phyloP scores from a whole-genome alignment of 2,888 invertebrate species.

The Nymphalis urticae region DNA sequence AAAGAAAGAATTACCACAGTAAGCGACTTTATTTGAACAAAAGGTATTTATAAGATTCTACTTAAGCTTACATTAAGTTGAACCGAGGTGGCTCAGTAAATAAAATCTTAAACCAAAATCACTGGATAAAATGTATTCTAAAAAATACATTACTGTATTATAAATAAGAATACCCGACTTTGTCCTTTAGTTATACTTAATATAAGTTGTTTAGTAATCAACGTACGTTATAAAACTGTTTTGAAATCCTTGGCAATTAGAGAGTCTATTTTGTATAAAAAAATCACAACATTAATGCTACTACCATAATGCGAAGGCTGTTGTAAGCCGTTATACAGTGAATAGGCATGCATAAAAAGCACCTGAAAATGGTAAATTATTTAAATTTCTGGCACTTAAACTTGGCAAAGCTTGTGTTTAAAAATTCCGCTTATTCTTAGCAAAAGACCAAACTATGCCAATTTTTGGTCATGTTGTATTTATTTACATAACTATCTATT shows the following conservation, averaged over 20 bases:
- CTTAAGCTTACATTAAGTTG: neutral
- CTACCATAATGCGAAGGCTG: neutral
- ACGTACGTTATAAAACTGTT: too few relatives aligned
- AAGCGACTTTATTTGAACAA: neutral
- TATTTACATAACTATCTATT: neutral
- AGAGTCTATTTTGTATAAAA: neutral
- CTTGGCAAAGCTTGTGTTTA: neutral
- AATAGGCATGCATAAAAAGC: slow-evolving; percentile 7
- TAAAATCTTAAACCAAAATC: too few relatives aligned
- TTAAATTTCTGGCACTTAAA: slow-evolving; percentile 7
- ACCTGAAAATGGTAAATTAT: slow-evolving; percentile 14
- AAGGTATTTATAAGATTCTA: neutral
- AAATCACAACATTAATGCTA: neutral
- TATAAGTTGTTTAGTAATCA: too few relatives aligned
- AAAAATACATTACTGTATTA: too few relatives aligned
- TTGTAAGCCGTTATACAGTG: slow-evolving; percentile 22
- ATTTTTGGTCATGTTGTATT: neutral
- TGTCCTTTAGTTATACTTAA: too few relatives aligned
- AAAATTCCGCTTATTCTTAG: neutral
- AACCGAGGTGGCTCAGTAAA: too few relatives aligned
- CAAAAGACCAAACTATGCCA: neutral
- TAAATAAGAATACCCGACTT: too few relatives aligned
- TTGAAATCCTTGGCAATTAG: neutral
- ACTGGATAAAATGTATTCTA: too few relatives aligned
- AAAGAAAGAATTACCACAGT: neutral